These are phyloP conservation scores for Ornithorhynchus anatinus DNA, from an alignment of 2,113 vertebrate genomes.

Conservation along the genomic window DNA sequence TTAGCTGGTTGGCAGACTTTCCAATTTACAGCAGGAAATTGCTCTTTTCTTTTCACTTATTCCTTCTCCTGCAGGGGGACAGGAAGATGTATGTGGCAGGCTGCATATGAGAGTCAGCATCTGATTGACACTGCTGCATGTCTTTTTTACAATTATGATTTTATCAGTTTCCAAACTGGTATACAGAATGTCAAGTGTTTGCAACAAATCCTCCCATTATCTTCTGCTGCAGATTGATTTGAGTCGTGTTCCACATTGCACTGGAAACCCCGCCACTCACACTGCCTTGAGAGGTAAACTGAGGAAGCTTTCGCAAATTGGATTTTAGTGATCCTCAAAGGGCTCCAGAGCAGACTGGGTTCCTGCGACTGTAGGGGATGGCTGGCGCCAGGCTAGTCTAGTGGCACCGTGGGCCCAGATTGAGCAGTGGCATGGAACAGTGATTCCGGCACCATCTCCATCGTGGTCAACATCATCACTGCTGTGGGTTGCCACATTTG, in stretches of 20 bases:
- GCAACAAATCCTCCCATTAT: slow-evolving; percentile 56
- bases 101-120: slow-evolving; percentile 51
- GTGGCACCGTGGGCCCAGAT: too few species aligned
- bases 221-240: slow-evolving; percentile 53
- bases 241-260: slow-evolving; percentile 21
- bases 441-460: too few species aligned
- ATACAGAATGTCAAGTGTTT: slow-evolving; percentile 70
- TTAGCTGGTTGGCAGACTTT: slow-evolving; percentile 91
- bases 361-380: too few species aligned
- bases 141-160: slow-evolving; percentile 75
- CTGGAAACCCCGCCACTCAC: slow-evolving; percentile 28
- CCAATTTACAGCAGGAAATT: slow-evolving; percentile 90
- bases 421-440: too few species aligned
- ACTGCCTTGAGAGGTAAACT: slow-evolving; percentile 49
- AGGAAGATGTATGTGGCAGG: slow-evolving; percentile 70
- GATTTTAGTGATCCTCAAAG: too few species aligned
- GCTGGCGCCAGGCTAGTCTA: too few species aligned
- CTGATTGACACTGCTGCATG: slow-evolving; percentile 65
- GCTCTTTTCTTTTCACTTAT: slow-evolving; percentile 84
- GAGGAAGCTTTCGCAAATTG: slow-evolving; percentile 27
- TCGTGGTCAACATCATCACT: too few species aligned
- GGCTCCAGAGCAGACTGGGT: too few species aligned
- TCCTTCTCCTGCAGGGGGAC: slow-evolving; percentile 76
- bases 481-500: too few species aligned
- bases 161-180: slow-evolving; percentile 69